phyloP scores from a whole-genome alignment of 2,888 invertebrate species.

The Epinotia brunnichana region DNA sequence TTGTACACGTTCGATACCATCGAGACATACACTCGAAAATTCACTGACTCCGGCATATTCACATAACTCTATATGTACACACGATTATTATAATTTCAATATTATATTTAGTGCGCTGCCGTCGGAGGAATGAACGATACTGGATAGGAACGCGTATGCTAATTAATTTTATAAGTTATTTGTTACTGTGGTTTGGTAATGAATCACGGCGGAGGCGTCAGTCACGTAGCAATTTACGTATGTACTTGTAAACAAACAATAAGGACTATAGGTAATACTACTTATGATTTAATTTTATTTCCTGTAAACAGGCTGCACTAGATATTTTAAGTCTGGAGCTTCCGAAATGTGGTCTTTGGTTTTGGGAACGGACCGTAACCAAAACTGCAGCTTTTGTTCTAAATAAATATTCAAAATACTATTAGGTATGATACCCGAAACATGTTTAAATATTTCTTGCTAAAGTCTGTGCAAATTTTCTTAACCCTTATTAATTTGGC shows the following conservation, averaged over 20 bases:
- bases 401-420: not conserved
- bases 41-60: conserved; percentile 37
- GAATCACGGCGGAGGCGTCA: conserved; percentile 24
- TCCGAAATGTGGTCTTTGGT: not conserved
- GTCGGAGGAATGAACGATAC: conserved; percentile 18
- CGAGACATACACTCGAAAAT: conserved; percentile 39
- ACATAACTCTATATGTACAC: conserved; percentile 6
- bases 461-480: no score
- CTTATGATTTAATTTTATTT: not conserved
- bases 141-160: conserved; percentile 18
- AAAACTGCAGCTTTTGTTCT: not conserved
- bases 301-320: no score
- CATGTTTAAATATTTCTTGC: no score
- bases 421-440: no score
- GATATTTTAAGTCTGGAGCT: not conserved
- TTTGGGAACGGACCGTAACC: no score
- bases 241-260: not conserved
- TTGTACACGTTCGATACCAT: conserved; percentile 37
- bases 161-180: conserved; percentile 25
- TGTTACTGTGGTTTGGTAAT: conserved; percentile 30
- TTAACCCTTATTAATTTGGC: no score
- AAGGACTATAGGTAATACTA: not conserved
- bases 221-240: conserved; percentile 8
- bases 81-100: conserved; percentile 4
- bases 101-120: conserved; percentile 5